Base-by-base conservation (phyloP, 2,888 invertebrate species). In the Chouioia cunea region DNA sequence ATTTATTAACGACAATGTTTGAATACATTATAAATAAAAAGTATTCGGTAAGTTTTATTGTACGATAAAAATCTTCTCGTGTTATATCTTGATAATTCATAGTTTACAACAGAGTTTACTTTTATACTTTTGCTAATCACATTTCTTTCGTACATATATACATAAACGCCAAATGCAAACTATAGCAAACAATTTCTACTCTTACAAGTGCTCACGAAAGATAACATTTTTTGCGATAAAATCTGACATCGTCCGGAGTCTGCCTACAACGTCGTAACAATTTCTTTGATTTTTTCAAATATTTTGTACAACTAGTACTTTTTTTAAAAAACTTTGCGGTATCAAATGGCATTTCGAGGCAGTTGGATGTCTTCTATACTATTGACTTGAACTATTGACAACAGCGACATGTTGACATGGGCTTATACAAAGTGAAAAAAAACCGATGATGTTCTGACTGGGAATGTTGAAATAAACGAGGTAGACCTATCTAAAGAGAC, bases 1-100 rank as follows among this genome's bases (percentile, higher is more conserved):
- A 54, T 59, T 70, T 65, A 70, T 70, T 70, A 70, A 70, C 59
- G 53, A 58, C 58, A 52, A 57, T 64, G 58, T 60, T 6, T 48
- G 48, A 58, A 57, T 64, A 69, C 57, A 60, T 50, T 44, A 15
- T 10, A 60, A 67, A 65, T 47, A n/a, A 43, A 59, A 59, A 46
- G 59, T 47, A 59, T 47, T 47, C 47, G 16, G n/a, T 59, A 44
- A 22, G 22, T 23, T 44, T 58, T 46, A 46, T 46, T 64, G 12
- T 56, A 52, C 36, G 36, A 54, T 47, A 47, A 47, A 59, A 47
- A 18, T 22, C 22, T 53, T 36, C 36, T 54, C 54, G 4, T 53
- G n/a, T 63, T 53, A 52, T 10, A 52, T 44, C 20, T 44, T 16
- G n/a, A 10, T 48, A 47, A 59, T 18, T 47, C 23, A 59, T 20